A percentile compares a stretch with the other conserved stretches of the same genome.
Evolutionary conservation across 2,888 invertebrate genomes (phyloP).

Genomic region (Ennomos fuscantarius): DNA sequence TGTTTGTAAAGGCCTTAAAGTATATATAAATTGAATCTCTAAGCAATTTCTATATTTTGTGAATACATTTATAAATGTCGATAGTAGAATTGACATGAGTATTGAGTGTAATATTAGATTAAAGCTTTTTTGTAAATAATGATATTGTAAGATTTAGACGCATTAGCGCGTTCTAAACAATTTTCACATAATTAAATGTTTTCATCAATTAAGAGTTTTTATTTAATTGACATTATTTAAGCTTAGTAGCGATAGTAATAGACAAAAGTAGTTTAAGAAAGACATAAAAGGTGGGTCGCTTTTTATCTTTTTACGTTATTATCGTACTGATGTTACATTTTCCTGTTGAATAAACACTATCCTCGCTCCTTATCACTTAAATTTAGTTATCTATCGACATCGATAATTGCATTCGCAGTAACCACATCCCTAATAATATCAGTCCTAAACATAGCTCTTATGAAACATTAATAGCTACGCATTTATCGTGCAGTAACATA

Average conservation of each 20-base stretch:
- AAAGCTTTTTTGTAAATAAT: conserved; percentile 11
- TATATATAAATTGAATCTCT: conserved; percentile 9
- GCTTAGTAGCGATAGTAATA: not conserved
- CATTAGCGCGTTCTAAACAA: not conserved
- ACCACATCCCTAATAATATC: conserved; percentile 30
- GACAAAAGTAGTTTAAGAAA: too few relatives aligned
- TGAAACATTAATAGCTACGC: conserved; percentile 25
- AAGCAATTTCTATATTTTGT: conserved; percentile 6
- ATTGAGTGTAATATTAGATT: conserved; percentile 3
- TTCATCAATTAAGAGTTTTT: not conserved
- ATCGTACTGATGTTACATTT: too few relatives aligned
- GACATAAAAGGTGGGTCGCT: too few relatives aligned
- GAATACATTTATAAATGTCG: conserved; percentile 17
- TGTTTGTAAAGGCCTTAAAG: conserved; percentile 1
- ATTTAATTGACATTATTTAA: conserved; percentile 18
- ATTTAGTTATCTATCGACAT: conserved; percentile 14
- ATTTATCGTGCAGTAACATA: conserved; percentile 27
- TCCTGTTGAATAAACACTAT: too few relatives aligned
- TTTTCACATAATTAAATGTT: not conserved
- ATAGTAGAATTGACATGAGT: conserved; percentile 17
- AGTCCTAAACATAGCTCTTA: conserved; percentile 35
- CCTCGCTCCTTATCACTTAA: too few relatives aligned
- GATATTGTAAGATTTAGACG: not conserved
- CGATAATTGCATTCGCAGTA: conserved; percentile 16
- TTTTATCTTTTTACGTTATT: too few relatives aligned